Base-by-base conservation (phyloP, 2,797 vertebrate species). In the Eidolon dupreanum region DNA sequence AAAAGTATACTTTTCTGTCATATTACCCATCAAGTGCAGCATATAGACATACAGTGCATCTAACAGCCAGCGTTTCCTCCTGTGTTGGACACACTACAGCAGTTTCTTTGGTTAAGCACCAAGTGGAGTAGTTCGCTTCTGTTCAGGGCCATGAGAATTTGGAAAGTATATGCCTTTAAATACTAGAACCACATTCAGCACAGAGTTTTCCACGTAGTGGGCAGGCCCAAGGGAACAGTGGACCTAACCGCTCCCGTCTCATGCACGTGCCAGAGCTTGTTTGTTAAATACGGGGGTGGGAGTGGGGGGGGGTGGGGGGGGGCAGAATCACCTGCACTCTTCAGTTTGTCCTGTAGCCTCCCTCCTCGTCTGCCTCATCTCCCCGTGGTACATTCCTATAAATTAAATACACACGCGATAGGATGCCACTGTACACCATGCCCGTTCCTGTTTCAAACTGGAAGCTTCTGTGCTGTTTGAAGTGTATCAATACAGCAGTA, bases 1-100 rank as follows among this genome's bases (percentile, higher is more conserved):
- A 91, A 38, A 92, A 75, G 61, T 81, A 3, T 0, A 31, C 24
- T 73, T 89, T 86, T 57, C 53, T 94, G 53, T 91, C 75, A 57
- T 81, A 61, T 55, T 73, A 4, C 57, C 24, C 11, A 41, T 41
- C 68, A 36, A 70, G 12, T 59, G 28, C 19, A 16, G 41, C 26
- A 10, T 20, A 22, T 28, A 90, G 43, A 41, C 20, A 33, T 1
- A 16, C 22, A 61, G 17, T 22, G 5, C 8, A 0, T 43, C 26
- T 87, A n/a, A 38, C 33, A 81, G 31, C 63, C 46, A 51, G 36
- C 5, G 24, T 71, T 89, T 73, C 63, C 66, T 87, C 53, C 66
- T 75, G 28, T 33, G 51, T 63, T 55, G 13, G n/a, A 26, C 38
- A 24, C 22, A 63, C 43, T 63, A 6, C 16, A n/a, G 12, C 26